Percentiles rank a stretch among this genome's conserved stretches.
Evolutionary conservation across 2,888 invertebrate species (phyloP).

Genomic region (Acanthococcus lagerstroemiae): DNA sequence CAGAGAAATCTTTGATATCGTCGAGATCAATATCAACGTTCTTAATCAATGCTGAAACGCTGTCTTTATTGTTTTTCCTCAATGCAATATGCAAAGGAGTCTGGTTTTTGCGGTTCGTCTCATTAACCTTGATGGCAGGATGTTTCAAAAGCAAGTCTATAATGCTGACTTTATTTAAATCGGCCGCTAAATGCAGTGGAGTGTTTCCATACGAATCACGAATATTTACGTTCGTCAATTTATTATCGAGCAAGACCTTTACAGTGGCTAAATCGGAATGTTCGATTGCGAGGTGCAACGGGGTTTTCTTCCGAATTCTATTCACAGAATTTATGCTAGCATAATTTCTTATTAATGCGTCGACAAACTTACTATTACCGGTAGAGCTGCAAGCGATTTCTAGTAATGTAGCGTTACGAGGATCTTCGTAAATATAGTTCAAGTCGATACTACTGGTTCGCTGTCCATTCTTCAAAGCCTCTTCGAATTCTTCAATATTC

Average conservation of each 20-base stretch:
- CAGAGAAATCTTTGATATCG: slow-evolving; percentile 47
- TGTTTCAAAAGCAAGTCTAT: slow-evolving; percentile 39
- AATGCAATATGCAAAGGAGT: slow-evolving; percentile 42
- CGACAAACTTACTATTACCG: slow-evolving; percentile 46
- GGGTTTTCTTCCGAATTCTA: slow-evolving; percentile 49
- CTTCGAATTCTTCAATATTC: slow-evolving; percentile 47
- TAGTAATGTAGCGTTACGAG: slow-evolving; percentile 51
- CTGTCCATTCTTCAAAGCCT: slow-evolving; percentile 41
- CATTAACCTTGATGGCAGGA: slow-evolving; percentile 40
- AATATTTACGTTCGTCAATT: slow-evolving; percentile 46
- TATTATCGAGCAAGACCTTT: slow-evolving; percentile 41
- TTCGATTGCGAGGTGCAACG: slow-evolving; percentile 56
- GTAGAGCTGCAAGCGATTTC: slow-evolving; percentile 46
- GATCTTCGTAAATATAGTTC: slow-evolving; percentile 49
- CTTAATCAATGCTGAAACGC: slow-evolving; percentile 48
- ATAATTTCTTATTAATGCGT: slow-evolving; percentile 50
- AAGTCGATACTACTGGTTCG: slow-evolving; percentile 45
- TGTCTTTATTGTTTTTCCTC: slow-evolving; percentile 45
- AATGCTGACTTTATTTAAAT: slow-evolving; percentile 42
- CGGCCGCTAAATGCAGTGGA: slow-evolving; percentile 47
- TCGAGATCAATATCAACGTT: slow-evolving; percentile 53
- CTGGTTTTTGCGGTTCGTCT: slow-evolving; percentile 39
- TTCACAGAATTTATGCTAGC: slow-evolving; percentile 53
- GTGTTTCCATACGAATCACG: slow-evolving; percentile 47
- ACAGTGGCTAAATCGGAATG: slow-evolving; percentile 47